Percentiles rank a stretch among this genome's conserved stretches.
Conservation (phyloP, 2,888 invertebrate genomes). For the Pycnomerus fuliginosus region DNA sequence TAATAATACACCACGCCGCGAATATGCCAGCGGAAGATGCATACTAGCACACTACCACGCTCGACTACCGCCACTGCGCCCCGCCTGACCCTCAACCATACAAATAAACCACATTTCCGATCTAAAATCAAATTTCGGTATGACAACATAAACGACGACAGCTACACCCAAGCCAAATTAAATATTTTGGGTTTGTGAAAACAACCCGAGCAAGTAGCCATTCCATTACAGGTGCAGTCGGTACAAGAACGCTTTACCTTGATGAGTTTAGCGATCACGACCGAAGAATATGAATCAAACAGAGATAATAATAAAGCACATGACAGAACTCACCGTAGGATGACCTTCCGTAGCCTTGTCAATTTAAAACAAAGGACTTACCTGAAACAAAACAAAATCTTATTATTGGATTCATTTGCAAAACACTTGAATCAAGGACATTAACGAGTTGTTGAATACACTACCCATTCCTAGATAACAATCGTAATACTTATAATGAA, state of each 20-base stretch:
- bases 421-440: constrained; percentile 23
- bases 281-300: constrained; percentile 30
- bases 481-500: constrained; percentile 23
- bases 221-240: constrained; percentile 20
- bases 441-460: constrained; percentile 10
- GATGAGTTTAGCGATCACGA: constrained; percentile 33
- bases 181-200: too few species aligned
- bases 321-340: constrained; percentile 32
- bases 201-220: constrained; percentile 12
- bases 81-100: too few species aligned
- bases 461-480: constrained; percentile 17
- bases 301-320: constrained; percentile 26
- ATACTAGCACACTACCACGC: too few species aligned
- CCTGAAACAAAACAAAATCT: neutral
- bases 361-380: constrained; percentile 25
- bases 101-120: too few species aligned
- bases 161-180: too few species aligned
- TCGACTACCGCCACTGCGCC: too few species aligned
- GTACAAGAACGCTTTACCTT: constrained; percentile 31
- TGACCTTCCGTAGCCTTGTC: constrained; percentile 29
- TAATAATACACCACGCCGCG: constrained; percentile 32
- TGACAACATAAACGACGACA: too few species aligned
- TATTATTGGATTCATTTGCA: neutral
- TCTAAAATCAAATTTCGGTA: too few species aligned
- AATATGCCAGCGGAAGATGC: constrained; percentile 11